phyloP scores from a whole-genome alignment of 2,888 invertebrate genomes.

The Myathropa florea region DNA sequence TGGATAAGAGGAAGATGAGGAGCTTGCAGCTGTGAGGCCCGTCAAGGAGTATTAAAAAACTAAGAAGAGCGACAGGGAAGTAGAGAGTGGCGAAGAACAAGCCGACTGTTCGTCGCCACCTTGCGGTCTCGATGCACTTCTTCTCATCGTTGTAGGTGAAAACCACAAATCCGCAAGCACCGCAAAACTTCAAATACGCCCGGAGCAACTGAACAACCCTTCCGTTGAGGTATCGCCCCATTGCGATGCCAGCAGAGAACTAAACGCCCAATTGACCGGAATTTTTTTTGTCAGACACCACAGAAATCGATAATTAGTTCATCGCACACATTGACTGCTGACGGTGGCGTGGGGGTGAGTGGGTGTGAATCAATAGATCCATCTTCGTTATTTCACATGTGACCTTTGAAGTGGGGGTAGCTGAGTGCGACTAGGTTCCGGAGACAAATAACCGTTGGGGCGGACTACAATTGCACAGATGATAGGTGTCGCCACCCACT shows the following conservation, averaged over 20 bases:
- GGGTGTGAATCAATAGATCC: conserved; percentile 32
- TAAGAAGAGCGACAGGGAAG: neutral
- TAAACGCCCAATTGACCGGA: conserved; percentile 48
- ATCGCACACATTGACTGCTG: neutral
- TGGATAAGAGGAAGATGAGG: neutral
- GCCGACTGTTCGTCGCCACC: neutral
- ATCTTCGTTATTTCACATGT: conserved; percentile 46
- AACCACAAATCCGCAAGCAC: conserved; percentile 2
- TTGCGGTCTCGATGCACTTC: neutral
- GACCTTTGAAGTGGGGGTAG: conserved; percentile 45
- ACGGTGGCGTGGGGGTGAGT: neutral
- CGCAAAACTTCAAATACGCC: neutral
- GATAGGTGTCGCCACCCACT: neutral
- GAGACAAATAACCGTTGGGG: conserved; percentile 43
- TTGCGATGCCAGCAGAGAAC: conserved; percentile 22
- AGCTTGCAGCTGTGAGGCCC: neutral
- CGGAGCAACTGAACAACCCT: neutral
- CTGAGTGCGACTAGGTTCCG: conserved; percentile 6
- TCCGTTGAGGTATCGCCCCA: conserved; percentile 13
- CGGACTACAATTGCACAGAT: conserved; percentile 24
- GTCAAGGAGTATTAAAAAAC: neutral
- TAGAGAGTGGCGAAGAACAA: neutral
- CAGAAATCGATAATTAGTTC: conserved; percentile 57
- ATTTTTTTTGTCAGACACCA: conserved; percentile 19
- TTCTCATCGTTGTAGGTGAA: neutral